Base-by-base conservation (phyloP, 2,113 vertebrate species). In the Syrrhaptes paradoxus region DNA sequence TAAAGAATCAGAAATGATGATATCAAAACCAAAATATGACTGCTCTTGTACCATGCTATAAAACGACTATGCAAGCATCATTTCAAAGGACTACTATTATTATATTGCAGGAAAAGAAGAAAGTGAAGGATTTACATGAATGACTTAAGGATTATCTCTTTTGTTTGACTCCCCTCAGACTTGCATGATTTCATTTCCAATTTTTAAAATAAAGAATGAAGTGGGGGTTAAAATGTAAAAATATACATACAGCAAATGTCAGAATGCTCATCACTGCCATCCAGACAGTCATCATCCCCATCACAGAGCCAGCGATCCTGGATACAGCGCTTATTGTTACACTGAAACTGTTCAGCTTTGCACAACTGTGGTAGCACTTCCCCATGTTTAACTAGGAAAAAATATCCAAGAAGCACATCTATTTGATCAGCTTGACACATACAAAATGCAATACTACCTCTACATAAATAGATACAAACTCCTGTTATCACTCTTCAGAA, bases 261-360 rank as follows among this genome's bases (percentile, higher is more conserved):
- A 8, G 97, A 75, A 67, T 98, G 98, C 93, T 99, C 99, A 78
- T 99, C 99, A 9, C 98, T 99, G 76, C 99, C 98, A 24, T 99
- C 99, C 67, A 99, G 97, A 78, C 99, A 99, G 95, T 99, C 99
- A 54, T 99, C 98, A 26, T 99, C 99, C 3, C 99, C 99, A 16
- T 99, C 99, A 57, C 99, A 99, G 93, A 98, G 99, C 99, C 99
- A 99, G 57, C 97, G 93, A 15, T 97, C 97, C 84, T 98, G 98
- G 78, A 99, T 98, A 76, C 99, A 99, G 89, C 98, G 98, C 49
- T 98, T 98, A 73, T 99, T 99, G 73, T 95, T 98, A 94, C 99
- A 99, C 93, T 98, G 99, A 94, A 99, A 99, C 97, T 99, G 99
- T 66, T 98, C 99, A 8, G 93, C 97, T 97, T 98, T 98, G 90